Evolutionary conservation across 2,113 vertebrate genomes (phyloP).

Genomic region (Hemiscyllium ocellatum): DNA sequence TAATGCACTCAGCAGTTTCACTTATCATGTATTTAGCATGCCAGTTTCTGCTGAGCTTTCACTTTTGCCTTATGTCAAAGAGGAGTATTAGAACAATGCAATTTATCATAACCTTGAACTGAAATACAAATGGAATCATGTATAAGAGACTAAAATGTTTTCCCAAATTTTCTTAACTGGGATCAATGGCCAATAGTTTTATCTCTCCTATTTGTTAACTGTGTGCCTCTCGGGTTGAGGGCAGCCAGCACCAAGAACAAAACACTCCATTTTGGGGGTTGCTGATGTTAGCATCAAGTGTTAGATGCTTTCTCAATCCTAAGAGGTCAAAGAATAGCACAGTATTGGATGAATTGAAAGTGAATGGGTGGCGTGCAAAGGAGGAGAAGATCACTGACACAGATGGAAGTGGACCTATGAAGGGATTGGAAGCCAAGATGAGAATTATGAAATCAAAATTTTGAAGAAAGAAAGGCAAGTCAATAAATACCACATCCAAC

Average conservation of each 20-base stretch:
- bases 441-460: neutral
- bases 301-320: neutral
- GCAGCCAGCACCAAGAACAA: neutral
- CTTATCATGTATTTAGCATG: neutral
- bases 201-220: neutral
- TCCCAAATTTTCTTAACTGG: neutral
- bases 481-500: neutral
- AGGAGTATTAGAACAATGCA: neutral
- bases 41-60: neutral
- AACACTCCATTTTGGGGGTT: neutral
- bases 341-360: neutral
- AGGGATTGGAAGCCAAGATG: neutral
- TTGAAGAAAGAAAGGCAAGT: neutral
- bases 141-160: neutral
- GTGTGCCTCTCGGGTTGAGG: neutral
- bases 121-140: neutral
- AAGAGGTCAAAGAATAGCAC: neutral
- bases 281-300: neutral
- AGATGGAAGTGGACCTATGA: neutral
- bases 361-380: too few species aligned
- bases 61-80: neutral
- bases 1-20: neutral
- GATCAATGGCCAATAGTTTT: neutral
- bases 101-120: neutral
- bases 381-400: neutral